Percentiles rank a stretch among this genome's conserved stretches.
phyloP scores from a whole-genome alignment of 2,113 vertebrate species.

The Psittacula cyanocephala region DNA sequence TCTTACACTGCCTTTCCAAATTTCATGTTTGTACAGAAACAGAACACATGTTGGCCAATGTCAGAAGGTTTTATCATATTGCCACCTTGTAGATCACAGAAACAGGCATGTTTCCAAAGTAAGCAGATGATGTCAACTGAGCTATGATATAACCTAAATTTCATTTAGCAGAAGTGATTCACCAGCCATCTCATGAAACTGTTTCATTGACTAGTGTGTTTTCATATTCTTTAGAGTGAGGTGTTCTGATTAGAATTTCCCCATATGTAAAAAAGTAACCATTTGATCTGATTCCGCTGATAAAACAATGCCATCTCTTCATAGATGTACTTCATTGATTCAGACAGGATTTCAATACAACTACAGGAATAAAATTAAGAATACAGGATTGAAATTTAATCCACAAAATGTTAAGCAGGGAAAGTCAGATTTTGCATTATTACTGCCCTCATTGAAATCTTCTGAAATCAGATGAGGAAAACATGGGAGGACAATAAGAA shows the following conservation, averaged over 20 bases:
- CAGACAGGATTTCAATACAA: neutral
- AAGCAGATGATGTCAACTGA: neutral
- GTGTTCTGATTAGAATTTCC: neutral
- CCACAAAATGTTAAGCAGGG: neutral
- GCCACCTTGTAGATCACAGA: neutral
- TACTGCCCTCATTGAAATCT: neutral
- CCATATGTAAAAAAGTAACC: neutral
- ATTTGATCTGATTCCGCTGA: neutral
- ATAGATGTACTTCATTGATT: neutral
- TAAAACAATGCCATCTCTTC: neutral
- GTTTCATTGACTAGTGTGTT: neutral
- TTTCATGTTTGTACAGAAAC: neutral
- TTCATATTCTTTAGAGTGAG: neutral
- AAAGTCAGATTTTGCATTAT: neutral
- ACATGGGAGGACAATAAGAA: neutral
- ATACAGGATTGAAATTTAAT: neutral
- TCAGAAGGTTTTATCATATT: neutral
- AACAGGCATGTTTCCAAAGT: neutral
- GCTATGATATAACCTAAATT: neutral
- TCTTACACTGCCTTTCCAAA: neutral
- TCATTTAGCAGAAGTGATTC: neutral
- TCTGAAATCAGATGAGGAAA: neutral
- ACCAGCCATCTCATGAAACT: neutral
- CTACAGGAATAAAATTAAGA: neutral
- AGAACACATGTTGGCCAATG: fast-evolving